A percentile compares a stretch with the other conserved stretches of the same genome.
Conservation (phyloP, 2,888 invertebrate species). For the Laothoe populi region DNA sequence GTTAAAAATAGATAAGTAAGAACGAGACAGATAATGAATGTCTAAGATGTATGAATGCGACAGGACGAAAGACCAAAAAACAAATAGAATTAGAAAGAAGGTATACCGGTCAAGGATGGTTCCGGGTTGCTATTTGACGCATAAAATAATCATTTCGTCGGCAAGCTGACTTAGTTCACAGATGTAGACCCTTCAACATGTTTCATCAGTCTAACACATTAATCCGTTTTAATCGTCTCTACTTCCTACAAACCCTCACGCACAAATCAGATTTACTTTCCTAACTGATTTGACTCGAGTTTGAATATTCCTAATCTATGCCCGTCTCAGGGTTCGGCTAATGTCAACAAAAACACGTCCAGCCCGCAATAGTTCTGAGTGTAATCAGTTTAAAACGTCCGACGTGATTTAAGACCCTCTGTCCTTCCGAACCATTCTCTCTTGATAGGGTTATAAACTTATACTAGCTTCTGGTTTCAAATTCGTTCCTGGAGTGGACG, state of each 20-base stretch:
- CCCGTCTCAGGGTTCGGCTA: slow-evolving; percentile 39
- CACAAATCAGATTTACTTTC: neutral
- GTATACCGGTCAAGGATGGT: too few relatives aligned
- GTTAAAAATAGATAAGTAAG: too few relatives aligned
- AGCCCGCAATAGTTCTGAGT: slow-evolving; percentile 39
- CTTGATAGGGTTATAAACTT: neutral
- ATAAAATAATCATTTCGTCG: too few relatives aligned
- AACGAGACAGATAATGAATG: too few relatives aligned
- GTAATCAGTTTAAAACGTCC: slow-evolving; percentile 45
- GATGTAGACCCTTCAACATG: neutral
- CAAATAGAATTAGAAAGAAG: too few relatives aligned
- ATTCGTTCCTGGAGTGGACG: neutral
- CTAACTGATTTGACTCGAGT: neutral
- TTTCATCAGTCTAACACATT: neutral
- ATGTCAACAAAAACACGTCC: slow-evolving; percentile 55
- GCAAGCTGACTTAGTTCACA: too few relatives aligned
- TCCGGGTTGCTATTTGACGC: too few relatives aligned
- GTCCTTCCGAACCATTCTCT: neutral
- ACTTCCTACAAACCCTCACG: neutral
- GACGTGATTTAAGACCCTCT: slow-evolving; percentile 40
- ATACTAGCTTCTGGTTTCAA: neutral
- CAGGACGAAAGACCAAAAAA: too few relatives aligned
- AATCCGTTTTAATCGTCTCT: neutral
- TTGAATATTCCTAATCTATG: slow-evolving; percentile 19
- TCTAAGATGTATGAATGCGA: too few relatives aligned